A percentile compares a stretch with the other conserved stretches of the same genome.
These are phyloP conservation scores for Myotis brandtii DNA, from an alignment of 2,113 vertebrate genomes.

Conservation along the genomic window DNA sequence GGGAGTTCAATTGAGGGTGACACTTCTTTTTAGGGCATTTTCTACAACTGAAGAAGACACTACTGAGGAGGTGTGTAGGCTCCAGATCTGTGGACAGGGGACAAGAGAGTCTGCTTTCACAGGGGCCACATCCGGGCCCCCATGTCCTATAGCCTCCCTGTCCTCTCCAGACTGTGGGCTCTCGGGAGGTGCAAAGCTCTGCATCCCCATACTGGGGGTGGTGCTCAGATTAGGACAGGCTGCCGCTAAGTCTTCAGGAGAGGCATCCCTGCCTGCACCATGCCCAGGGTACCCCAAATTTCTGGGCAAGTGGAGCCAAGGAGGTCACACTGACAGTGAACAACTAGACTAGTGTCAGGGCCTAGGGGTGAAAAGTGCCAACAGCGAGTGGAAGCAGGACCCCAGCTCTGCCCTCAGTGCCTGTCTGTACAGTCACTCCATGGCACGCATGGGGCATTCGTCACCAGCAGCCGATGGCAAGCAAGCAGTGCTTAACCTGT, in stretches of 20 bases:
- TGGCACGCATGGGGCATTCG: background rate
- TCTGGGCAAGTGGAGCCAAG: background rate
- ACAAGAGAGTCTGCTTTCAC: background rate
- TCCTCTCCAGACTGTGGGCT: background rate
- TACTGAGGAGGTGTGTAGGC: fast-evolving
- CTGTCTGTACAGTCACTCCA: background rate
- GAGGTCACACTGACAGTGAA: background rate
- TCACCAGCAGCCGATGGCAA: background rate
- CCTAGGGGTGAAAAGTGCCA: background rate
- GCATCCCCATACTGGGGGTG: fast-evolving
- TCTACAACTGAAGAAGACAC: fast-evolving
- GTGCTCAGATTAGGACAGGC: background rate
- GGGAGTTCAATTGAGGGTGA: fast-evolving
- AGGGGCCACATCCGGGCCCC: too few relatives aligned
- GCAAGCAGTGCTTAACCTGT: fast-evolving
- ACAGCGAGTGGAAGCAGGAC: fast-evolving
- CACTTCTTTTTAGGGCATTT: background rate
- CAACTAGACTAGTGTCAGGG: fast-evolving
- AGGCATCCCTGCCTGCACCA: background rate
- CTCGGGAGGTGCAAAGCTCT: background rate
- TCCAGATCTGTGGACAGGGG: fast-evolving
- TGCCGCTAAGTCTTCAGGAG: background rate
- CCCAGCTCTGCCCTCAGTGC: background rate
- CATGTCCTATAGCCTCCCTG: background rate
- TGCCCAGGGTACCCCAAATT: fast-evolving